Base-by-base conservation (phyloP, 2,113 vertebrate genomes). In the Eolophus roseicapilla region DNA sequence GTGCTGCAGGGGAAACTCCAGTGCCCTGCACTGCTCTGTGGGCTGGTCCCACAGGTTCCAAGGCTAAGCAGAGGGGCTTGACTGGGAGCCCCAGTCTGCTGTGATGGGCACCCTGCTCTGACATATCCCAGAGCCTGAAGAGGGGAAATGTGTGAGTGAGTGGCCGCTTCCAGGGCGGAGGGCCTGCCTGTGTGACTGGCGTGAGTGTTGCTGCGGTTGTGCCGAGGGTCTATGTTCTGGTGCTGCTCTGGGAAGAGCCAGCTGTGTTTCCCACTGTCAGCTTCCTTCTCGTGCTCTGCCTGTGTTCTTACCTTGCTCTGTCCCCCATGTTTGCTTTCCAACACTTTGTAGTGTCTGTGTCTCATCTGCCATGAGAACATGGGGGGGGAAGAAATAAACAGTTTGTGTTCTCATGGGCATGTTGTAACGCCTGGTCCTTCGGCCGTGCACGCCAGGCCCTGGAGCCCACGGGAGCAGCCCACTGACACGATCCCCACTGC, bases 381-480 rank as follows among this genome's bases (percentile, higher is more conserved):
- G 83, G 63, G 11, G 60, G 60, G 73, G 74, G 69, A 91, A 65
- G 84, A 67, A 96, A 96, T 96, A 96, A 96, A 96, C 84, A 84
- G 89, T 35, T 86, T 41, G 10, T 87, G 87, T 96, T 89, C 82
- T 92, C 81, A 27, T 82, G 95, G 95, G 93, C 93, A 87, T 18
- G 16, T 67, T 75, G 92, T 95, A 33, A 17, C 0, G 92, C 84
- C 90, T 96, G 81, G 57, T 96, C 95, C 95, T 96, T 94, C 63
- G 17, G 73, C 79, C 20, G 2, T 24, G 65, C 59, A 4, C 5
- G 43, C 25, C 4, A 9, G 11, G 69, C 43, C 25, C 43, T 2
- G 1, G 29, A 44, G 69, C 75, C 47, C 8, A 55, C 2, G 3
- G 27, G 64, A 47, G 53, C 62, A n/a, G n/a, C 29, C 62, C 59